Evolutionary conservation across 2,113 vertebrate genomes (phyloP).

Genomic region (Antennarius striatus): DNA sequence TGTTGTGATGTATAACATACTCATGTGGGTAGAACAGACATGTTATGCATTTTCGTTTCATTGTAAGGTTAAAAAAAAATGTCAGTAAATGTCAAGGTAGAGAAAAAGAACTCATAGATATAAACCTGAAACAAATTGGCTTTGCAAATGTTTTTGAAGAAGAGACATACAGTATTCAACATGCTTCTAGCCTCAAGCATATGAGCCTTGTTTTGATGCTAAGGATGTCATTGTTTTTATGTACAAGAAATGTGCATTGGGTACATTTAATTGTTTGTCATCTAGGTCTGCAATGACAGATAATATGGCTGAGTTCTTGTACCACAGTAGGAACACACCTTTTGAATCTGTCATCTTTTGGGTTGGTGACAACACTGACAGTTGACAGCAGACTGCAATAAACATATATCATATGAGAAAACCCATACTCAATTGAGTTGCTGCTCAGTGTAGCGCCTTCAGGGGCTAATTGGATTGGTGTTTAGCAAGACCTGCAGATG

Average conservation of each 20-base stretch:
- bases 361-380: conserved; percentile 37
- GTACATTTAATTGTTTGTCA: neutral
- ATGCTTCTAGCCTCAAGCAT: conserved; percentile 1
- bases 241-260: neutral
- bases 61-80: neutral
- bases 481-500: conserved; percentile 81
- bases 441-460: conserved; percentile 65
- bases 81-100: neutral
- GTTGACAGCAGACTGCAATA: conserved; percentile 38
- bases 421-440: conserved; percentile 68
- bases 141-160: neutral
- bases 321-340: conserved; percentile 1
- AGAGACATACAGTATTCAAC: neutral
- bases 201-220: neutral
- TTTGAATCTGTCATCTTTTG: conserved; percentile 38
- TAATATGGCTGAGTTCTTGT: neutral
- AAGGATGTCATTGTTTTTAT: neutral
- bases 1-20: neutral
- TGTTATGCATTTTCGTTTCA: neutral
- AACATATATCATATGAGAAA: conserved; percentile 69
- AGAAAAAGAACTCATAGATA: neutral
- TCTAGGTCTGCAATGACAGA: neutral
- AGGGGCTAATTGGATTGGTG: conserved; percentile 83
- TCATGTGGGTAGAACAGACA: neutral
- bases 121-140: neutral